Evolutionary conservation across 1,140 invertebrate species (phyloP).

Genomic region (Eumeta japonica): DNA sequence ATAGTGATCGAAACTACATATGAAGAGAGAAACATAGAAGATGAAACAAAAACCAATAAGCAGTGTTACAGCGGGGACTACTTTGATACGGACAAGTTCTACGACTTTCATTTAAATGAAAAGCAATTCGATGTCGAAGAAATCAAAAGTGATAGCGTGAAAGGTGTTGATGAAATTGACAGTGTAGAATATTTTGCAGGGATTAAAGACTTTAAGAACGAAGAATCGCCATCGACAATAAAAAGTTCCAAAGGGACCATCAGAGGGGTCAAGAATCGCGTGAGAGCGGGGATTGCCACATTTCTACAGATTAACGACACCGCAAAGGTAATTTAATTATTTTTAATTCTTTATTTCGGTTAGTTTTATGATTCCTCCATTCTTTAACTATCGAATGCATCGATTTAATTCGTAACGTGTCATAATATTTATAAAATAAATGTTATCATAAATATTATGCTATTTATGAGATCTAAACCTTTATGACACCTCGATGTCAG

Average conservation of each 20-base stretch:
- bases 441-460: no score
- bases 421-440: no score
- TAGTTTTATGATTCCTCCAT: constrained; percentile 11
- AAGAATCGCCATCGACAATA: constrained; percentile 70
- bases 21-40: constrained; percentile 61
- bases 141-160: constrained; percentile 38
- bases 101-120: constrained; percentile 81
- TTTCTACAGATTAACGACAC: constrained; percentile 80
- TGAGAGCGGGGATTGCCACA: constrained; percentile 89
- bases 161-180: constrained; percentile 34
- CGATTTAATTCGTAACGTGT: no score
- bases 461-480: no score
- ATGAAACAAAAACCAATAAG: constrained; percentile 56
- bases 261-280: constrained; percentile 89
- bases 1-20: constrained; percentile 68
- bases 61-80: constrained; percentile 56
- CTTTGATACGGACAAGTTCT: constrained; percentile 75
- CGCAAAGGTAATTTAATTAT: constrained; percentile 58
- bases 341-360: constrained; percentile 14
- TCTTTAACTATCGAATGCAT: no score
- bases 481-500: no score
- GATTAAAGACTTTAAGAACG: constrained; percentile 71
- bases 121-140: constrained; percentile 60
- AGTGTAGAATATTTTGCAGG: constrained; percentile 77
- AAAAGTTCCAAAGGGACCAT: constrained; percentile 88